Conservation (phyloP, 2,888 invertebrate genomes). For the Nasonovia ribisnigri region DNA sequence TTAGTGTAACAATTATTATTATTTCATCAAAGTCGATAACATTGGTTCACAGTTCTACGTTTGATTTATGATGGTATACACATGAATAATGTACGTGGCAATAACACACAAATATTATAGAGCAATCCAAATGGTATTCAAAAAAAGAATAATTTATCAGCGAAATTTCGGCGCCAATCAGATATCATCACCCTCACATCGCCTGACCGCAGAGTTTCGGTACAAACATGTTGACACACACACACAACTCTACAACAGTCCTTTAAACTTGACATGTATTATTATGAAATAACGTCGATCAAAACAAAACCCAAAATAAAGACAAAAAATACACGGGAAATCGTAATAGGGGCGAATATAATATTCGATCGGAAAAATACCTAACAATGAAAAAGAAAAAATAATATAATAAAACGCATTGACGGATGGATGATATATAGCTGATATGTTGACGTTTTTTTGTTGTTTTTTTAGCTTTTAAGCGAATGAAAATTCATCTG, state of each 20-base stretch:
- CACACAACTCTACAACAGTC: not conserved
- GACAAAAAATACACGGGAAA: not conserved
- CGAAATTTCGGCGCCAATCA: not conserved
- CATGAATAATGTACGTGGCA: conserved; percentile 6
- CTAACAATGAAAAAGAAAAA: not conserved
- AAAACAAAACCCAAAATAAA: not conserved
- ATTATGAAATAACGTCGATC: not conserved
- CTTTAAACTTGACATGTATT: not conserved
- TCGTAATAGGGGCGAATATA: not conserved
- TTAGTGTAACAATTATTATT: conserved; percentile 60
- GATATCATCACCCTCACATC: not conserved
- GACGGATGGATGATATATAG: not conserved
- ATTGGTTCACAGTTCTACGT: conserved; percentile 55
- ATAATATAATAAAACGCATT: not conserved
- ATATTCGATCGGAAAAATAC: not conserved
- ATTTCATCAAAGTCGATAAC: conserved; percentile 61
- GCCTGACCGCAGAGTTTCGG: not conserved
- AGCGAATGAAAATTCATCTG: not conserved
- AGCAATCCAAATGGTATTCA: not conserved
- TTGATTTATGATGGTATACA: conserved; percentile 39
- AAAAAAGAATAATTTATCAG: not conserved
- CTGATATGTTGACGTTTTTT: not conserved
- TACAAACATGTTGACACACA: not conserved
- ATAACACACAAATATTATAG: not conserved
- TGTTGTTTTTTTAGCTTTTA: not conserved